phyloP scores from a whole-genome alignment of 2,797 vertebrate genomes.

The Poliocrania exsul region DNA sequence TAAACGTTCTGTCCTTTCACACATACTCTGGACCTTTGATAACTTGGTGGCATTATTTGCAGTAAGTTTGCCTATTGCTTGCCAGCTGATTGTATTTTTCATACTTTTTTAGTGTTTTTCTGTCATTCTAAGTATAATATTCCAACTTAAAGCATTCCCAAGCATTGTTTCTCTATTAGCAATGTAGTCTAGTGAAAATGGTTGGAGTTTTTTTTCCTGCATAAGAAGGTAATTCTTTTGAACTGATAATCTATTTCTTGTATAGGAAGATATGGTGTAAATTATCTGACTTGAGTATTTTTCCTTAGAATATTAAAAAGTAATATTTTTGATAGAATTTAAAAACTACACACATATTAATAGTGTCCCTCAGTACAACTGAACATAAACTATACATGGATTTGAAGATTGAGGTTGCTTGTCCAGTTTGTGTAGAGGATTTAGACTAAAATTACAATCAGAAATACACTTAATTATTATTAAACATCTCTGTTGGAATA shows the following conservation, averaged over 20 bases:
- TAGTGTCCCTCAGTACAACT: not conserved
- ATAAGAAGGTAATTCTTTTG: not conserved
- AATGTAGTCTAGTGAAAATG: not conserved
- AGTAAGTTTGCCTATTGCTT: not conserved
- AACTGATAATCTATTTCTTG: not conserved
- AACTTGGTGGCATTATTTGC: not conserved
- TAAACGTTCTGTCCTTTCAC: not conserved
- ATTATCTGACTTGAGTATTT: not conserved
- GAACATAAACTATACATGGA: not conserved
- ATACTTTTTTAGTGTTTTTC: not conserved
- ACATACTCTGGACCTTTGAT: not conserved
- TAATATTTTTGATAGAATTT: not conserved
- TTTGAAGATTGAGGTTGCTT: not conserved
- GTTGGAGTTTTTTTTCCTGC: not conserved
- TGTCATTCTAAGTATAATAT: not conserved
- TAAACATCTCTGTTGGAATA: constrained; percentile 31
- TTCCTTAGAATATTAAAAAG: not conserved
- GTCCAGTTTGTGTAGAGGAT: not conserved
- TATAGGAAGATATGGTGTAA: not conserved
- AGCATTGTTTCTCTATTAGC: not conserved
- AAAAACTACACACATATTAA: not conserved
- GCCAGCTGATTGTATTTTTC: not conserved
- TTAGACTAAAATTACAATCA: constrained; percentile 30
- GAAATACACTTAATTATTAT: constrained; percentile 45
- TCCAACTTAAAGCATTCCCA: not conserved